phyloP scores from a whole-genome alignment of 1,140 invertebrate genomes.

The Pogonomyrmex californicus region DNA sequence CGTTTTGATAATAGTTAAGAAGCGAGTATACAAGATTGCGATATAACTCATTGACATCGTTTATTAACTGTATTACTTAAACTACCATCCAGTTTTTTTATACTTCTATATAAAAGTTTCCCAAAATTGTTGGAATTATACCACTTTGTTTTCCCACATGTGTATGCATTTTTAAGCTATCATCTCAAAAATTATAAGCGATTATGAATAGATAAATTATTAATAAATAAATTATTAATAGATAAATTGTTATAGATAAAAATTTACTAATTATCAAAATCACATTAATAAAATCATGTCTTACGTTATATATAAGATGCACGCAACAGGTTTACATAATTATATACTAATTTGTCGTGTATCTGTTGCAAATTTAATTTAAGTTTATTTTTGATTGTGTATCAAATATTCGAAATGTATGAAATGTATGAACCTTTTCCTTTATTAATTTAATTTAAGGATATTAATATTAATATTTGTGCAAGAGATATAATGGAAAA shows the following conservation, averaged over 20 bases:
- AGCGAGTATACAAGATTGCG: background rate
- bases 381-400: background rate
- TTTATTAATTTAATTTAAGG: background rate
- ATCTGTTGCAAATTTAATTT: background rate
- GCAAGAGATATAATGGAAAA: background rate
- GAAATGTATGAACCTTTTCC: background rate
- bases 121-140: background rate
- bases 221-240: conserved; percentile 1
- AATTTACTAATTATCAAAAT: too few species aligned
- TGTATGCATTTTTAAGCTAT: background rate
- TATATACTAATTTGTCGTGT: background rate
- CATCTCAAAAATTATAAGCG: background rate
- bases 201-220: background rate
- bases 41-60: conserved; percentile 5
- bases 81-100: background rate
- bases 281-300: too few species aligned
- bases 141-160: background rate
- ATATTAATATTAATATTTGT: conserved; percentile 10
- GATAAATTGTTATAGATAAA: too few species aligned
- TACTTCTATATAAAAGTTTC: conserved; percentile 2
- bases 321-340: background rate
- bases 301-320: background rate
- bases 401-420: too few species aligned
- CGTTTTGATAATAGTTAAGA: conserved; percentile 16
- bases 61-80: conserved; percentile 15